A percentile compares a stretch with the other conserved stretches of the same genome.
Evolutionary conservation across 2,888 invertebrate genomes (phyloP).

Genomic region (Chalcosyrphus nemorum): DNA sequence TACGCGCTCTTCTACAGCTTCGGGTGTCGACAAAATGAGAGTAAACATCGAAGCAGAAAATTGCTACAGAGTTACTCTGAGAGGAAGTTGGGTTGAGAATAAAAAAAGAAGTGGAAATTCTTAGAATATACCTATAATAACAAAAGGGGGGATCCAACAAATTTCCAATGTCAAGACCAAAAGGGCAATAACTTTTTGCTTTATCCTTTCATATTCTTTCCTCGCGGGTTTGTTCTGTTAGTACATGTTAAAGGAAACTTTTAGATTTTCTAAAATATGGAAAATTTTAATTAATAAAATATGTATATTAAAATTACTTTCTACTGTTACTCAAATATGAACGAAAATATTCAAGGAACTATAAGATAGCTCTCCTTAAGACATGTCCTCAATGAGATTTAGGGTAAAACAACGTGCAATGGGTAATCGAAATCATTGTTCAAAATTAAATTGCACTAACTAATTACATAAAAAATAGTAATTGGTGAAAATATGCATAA

Average conservation of each 20-base stretch:
- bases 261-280: neutral
- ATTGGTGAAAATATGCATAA: too few relatives aligned
- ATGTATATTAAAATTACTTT: too few relatives aligned
- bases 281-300: neutral
- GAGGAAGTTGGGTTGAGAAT: too few relatives aligned
- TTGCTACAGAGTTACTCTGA: conserved; percentile 32
- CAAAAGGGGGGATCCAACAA: conserved; percentile 21
- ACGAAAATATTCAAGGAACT: too few relatives aligned
- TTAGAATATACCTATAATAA: conserved; percentile 22
- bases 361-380: too few relatives aligned
- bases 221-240: neutral
- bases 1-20: conserved; percentile 23
- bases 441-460: too few relatives aligned
- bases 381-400: too few relatives aligned
- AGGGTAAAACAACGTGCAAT: too few relatives aligned
- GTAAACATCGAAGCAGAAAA: conserved; percentile 35
- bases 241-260: too few relatives aligned
- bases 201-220: neutral
- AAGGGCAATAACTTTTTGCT: conserved; percentile 63
- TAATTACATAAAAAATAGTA: too few relatives aligned
- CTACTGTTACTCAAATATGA: too few relatives aligned
- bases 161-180: conserved; percentile 69
- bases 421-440: too few relatives aligned
- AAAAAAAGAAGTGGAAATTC: conserved; percentile 43
- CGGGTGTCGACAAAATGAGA: conserved; percentile 36